A percentile compares a stretch with the other conserved stretches of the same genome.
Evolutionary conservation across 1,140 invertebrate genomes (phyloP).

Genomic region (Caenorhabditis brenneri): DNA sequence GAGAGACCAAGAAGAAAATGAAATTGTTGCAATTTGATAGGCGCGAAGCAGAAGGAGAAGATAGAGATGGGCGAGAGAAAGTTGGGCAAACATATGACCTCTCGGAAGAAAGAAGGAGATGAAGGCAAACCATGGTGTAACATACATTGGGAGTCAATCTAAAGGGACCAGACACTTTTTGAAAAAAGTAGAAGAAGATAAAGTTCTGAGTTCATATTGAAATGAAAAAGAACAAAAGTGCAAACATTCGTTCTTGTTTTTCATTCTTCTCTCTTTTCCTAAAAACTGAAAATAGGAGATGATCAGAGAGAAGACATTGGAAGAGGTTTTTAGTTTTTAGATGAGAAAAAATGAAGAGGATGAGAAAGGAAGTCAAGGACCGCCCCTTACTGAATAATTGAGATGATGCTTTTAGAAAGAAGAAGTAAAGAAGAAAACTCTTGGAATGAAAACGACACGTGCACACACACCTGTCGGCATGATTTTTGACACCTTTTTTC

Average conservation of each 20-base stretch:
- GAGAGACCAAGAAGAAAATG: slow-evolving; percentile 19
- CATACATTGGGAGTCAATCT: slow-evolving; percentile 22
- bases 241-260: not conserved
- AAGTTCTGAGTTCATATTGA: too few relatives aligned
- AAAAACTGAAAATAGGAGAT: not conserved
- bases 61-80: slow-evolving; percentile 37
- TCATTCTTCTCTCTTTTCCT: not conserved
- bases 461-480: not conserved
- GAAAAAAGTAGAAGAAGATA: too few relatives aligned
- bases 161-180: not conserved
- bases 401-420: not conserved
- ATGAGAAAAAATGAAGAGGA: not conserved
- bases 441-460: not conserved
- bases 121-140: slow-evolving; percentile 41
- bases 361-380: not conserved
- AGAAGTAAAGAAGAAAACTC: not conserved
- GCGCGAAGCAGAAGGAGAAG: slow-evolving; percentile 13
- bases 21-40: slow-evolving; percentile 43
- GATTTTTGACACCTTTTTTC: slow-evolving; percentile 13
- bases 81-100: slow-evolving; percentile 41
- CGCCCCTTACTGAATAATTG: slow-evolving; percentile 16
- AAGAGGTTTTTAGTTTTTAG: not conserved
- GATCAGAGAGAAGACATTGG: not conserved
- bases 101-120: slow-evolving; percentile 33
- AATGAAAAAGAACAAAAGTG: not conserved